Conservation (phyloP, 2,888 invertebrate species). For the Mystacides longicornis region DNA sequence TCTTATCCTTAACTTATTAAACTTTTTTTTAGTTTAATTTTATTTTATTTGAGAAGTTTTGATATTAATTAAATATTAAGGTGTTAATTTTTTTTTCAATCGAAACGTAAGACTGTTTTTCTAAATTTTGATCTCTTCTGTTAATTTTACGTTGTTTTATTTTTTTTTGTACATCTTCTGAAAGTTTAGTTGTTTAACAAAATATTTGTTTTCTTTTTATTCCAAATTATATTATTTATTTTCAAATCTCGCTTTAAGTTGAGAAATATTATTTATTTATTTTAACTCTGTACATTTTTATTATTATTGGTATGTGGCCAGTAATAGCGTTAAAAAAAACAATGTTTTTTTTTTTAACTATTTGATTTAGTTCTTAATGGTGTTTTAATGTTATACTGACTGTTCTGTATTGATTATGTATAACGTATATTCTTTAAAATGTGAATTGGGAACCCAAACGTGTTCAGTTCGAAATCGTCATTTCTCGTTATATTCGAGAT, state of each 20-base stretch:
- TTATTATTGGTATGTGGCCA: neutral
- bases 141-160: neutral
- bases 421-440: neutral
- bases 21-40: neutral
- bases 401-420: neutral
- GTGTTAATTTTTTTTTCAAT: neutral
- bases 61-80: neutral
- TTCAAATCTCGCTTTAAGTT: too few relatives aligned
- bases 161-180: too few relatives aligned
- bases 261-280: too few relatives aligned
- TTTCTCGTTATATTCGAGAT: neutral
- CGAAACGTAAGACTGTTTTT: neutral
- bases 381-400: neutral
- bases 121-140: slow-evolving; percentile 1
- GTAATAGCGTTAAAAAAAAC: neutral
- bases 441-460: neutral
- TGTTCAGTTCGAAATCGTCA: neutral
- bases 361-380: too few relatives aligned
- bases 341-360: neutral
- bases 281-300: neutral
- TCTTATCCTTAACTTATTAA: neutral
- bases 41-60: neutral
- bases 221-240: too few relatives aligned
- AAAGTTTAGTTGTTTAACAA: too few relatives aligned
- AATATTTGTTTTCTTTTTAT: too few relatives aligned